Percentiles rank a stretch among this genome's conserved stretches.
Conservation (phyloP, 2,113 vertebrate species). For the Bufo gargarizans region DNA sequence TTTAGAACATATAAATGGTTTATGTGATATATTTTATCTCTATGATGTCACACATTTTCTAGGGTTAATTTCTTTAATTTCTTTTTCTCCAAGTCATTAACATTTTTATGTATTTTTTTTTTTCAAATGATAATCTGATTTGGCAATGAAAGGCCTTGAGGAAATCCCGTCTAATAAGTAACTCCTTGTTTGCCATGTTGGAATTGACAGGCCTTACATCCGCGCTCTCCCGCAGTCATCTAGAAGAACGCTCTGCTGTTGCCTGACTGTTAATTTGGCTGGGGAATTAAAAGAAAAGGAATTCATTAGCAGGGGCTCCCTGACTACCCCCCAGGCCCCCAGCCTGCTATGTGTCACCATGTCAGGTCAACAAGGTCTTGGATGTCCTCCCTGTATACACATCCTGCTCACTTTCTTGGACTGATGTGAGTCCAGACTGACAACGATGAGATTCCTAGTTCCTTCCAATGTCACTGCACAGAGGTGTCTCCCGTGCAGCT, state of each 20-base stretch:
- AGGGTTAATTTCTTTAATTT: background rate
- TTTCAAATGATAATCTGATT: background rate
- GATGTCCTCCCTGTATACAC: constrained; percentile 12
- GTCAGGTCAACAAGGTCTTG: constrained; percentile 11
- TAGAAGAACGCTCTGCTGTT: background rate
- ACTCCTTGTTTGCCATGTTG: background rate
- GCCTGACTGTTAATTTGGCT: constrained; percentile 11
- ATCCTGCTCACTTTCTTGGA: constrained; percentile 4
- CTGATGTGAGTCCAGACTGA: background rate
- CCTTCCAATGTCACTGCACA: background rate
- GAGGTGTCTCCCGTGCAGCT: background rate
- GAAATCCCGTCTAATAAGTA: constrained; percentile 18
- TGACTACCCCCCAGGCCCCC: background rate
- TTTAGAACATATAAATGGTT: background rate
- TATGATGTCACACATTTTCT: background rate
- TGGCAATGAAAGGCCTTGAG: constrained; percentile 1
- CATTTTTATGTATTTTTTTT: background rate
- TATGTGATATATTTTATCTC: background rate
- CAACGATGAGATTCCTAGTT: background rate
- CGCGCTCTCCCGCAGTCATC: background rate
- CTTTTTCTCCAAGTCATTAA: background rate
- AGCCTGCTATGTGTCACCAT: constrained; percentile 5
- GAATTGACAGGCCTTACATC: background rate
- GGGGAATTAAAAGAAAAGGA: constrained; percentile 6
- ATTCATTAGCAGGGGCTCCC: background rate